These are phyloP conservation scores for Hirundo rustica DNA, from an alignment of 2,797 vertebrate genomes.

Conservation along the genomic window DNA sequence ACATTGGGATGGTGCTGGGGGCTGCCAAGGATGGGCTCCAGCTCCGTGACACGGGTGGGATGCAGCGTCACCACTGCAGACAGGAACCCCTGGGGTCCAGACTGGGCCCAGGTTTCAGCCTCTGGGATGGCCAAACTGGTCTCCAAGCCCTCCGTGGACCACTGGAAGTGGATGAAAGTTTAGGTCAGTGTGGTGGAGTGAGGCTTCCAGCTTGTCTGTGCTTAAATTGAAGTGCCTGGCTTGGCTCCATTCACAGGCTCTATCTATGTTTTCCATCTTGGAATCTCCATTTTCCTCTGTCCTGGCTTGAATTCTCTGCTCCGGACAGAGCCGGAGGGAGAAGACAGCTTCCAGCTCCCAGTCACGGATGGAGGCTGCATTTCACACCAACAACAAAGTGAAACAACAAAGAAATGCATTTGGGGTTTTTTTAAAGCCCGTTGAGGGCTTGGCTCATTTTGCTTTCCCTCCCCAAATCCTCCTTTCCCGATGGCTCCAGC, in stretches of 20 bases:
- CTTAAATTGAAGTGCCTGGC: background rate
- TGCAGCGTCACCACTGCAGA: rapidly evolving
- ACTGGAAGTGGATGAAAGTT: background rate
- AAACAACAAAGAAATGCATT: background rate
- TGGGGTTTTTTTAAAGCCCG: background rate
- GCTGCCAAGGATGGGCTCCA: background rate
- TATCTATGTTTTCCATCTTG: background rate
- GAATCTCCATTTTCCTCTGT: background rate
- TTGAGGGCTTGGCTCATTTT: background rate
- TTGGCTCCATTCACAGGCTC: background rate
- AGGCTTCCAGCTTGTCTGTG: background rate
- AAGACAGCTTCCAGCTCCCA: background rate
- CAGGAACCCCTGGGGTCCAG: background rate
- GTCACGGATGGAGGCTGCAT: background rate
- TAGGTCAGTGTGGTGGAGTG: rapidly evolving
- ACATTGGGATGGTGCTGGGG: rapidly evolving
- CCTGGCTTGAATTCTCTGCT: background rate
- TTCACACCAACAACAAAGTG: background rate
- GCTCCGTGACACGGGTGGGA: rapidly evolving
- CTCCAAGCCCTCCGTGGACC: background rate
- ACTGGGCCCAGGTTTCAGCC: background rate
- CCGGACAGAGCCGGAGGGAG: background rate
- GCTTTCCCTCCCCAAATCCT: background rate
- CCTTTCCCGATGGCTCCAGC: background rate
- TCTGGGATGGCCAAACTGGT: too few relatives aligned